A percentile compares a stretch with the other conserved stretches of the same genome.
phyloP scores from a whole-genome alignment of 2,797 vertebrate species.

The Melanogrammus aeglefinus region DNA sequence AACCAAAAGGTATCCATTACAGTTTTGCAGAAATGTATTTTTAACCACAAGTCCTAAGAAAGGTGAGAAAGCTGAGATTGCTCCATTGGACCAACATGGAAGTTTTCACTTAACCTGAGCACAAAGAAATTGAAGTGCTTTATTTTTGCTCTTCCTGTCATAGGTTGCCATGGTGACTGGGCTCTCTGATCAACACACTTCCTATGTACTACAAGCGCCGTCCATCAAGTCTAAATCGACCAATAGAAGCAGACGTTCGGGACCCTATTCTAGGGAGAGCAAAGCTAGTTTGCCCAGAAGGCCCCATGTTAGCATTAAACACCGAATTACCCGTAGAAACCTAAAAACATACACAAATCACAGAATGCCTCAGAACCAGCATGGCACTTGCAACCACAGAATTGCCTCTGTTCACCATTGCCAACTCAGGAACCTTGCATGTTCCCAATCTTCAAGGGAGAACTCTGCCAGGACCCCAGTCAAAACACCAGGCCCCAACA shows the following conservation, averaged over 20 bases:
- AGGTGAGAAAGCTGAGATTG: no score
- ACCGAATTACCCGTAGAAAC: slow-evolving; percentile 35
- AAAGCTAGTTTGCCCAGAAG: slow-evolving; percentile 29
- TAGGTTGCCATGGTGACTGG: slow-evolving; percentile 47
- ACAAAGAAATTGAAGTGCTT: background rate
- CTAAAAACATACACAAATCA: slow-evolving; percentile 34
- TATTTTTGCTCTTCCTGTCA: slow-evolving; percentile 21
- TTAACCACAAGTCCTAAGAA: no score
- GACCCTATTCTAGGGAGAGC: slow-evolving; percentile 25
- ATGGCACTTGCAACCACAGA: slow-evolving; percentile 28
- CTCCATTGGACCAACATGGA: no score
- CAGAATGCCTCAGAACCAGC: slow-evolving; percentile 5
- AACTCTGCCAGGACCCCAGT: slow-evolving; percentile 24
- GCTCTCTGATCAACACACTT: slow-evolving; percentile 34
- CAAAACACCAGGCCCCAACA: slow-evolving; percentile 6
- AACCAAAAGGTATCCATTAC: background rate
- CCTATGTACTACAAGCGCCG: slow-evolving; percentile 29
- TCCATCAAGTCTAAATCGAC: slow-evolving; percentile 30
- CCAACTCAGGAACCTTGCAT: slow-evolving; percentile 33
- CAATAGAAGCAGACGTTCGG: slow-evolving; percentile 24
- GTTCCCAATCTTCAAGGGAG: slow-evolving; percentile 48
- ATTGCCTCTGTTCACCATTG: slow-evolving; percentile 31
- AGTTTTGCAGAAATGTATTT: background rate
- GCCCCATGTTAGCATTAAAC: slow-evolving; percentile 23
- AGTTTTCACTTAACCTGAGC: background rate